Base-by-base conservation (phyloP, 2,888 invertebrate genomes). In the Amphipyra berbera region DNA sequence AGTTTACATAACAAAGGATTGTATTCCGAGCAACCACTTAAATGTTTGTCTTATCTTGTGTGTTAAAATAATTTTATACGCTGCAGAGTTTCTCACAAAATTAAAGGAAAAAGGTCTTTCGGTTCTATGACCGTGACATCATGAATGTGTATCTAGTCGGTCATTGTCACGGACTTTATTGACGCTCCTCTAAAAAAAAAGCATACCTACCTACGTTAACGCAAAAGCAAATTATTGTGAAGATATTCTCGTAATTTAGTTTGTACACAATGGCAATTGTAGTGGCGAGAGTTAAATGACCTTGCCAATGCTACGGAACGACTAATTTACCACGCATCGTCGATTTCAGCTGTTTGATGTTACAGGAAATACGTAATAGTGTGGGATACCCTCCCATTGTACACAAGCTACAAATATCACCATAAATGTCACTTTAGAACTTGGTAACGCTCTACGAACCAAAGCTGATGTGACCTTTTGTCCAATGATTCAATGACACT, bases 241-340 rank as follows among this genome's bases (percentile, higher is more conserved):
- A 60, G 79, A 67, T 65, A 69, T 76, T 70, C 64, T 61, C 54
- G 56, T 76, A 64, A 54, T 68, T 54, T 67, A 68, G 71, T 68
- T 56, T 63, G 62, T 68, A 72, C 62, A 75, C 73, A 73, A 78
- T 66, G 55, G 66, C 73, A 61, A 62, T 79, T 75, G 74, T 74
- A 77, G 61, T 76, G 72, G 70, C 65, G 76, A 78, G 81, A 82
- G 83, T 85, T 83, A 82, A 82, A 83, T 84, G 88, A 88, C 90
- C 90, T 91, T 90, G 90, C 82, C 81, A 83, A 82, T 86, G 87
- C 81, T 81, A 72, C 74, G 76, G 80, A 80, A 82, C 84, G 81
- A 77, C 82, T 87, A 86, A 88, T 89, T 88, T 81, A 80, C 73
- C 82, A 88, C 88, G 89, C 88, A 81, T 82, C 82, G 87, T 49